Conservation (phyloP, 2,113 vertebrate species). For the Nesoenas mayeri region DNA sequence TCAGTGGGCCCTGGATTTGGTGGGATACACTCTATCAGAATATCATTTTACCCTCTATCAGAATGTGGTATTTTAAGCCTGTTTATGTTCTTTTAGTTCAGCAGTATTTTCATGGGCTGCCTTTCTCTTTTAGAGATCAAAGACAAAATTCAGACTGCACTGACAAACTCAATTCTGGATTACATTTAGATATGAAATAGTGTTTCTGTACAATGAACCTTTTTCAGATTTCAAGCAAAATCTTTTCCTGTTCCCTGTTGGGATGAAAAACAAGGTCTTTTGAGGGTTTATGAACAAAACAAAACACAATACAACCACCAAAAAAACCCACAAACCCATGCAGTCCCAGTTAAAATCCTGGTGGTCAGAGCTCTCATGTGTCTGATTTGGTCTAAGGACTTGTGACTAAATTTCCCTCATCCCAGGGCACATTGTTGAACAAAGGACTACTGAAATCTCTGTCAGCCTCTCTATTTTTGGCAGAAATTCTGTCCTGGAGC, state of each 20-base stretch:
- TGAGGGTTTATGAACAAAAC: not conserved
- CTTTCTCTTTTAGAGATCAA: conserved; percentile 43
- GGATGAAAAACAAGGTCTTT: not conserved
- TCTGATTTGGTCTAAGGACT: not conserved
- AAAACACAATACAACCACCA: not conserved
- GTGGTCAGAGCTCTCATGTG: not conserved
- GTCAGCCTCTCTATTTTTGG: not conserved
- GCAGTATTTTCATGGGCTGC: conserved; percentile 1
- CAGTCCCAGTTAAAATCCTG: not conserved
- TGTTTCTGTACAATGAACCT: conserved; percentile 4
- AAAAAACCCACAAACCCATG: not conserved
- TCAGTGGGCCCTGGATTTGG: not conserved
- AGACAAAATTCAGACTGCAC: not conserved
- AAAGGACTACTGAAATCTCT: not conserved
- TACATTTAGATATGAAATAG: not conserved
- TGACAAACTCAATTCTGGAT: conserved; percentile 41
- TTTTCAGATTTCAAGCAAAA: conserved; percentile 25
- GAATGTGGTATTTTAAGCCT: not conserved
- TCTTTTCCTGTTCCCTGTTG: not conserved
- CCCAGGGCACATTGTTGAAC: not conserved
- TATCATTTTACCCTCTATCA: not conserved
- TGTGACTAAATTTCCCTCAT: not conserved
- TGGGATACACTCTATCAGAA: not conserved
- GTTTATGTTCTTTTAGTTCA: not conserved
- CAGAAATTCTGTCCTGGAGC: not conserved